A percentile compares a stretch with the other conserved stretches of the same genome.
Conservation (phyloP, 2,113 vertebrate genomes). For the Ascaphus truei region DNA sequence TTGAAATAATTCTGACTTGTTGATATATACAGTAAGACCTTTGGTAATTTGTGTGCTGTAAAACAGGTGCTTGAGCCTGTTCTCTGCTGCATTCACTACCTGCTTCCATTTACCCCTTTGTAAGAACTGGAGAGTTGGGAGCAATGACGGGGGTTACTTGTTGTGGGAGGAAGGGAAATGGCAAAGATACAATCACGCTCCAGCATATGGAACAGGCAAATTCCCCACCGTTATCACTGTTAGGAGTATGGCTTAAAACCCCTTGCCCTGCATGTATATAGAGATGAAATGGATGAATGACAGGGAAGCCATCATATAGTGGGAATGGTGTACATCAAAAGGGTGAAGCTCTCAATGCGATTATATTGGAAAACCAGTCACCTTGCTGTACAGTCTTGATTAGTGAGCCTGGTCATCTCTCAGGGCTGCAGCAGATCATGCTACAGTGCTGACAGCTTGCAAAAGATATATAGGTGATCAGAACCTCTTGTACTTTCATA, state of each 20-base stretch:
- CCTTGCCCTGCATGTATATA: not conserved
- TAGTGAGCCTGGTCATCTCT: not conserved
- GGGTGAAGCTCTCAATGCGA: no score
- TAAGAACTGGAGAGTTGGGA: slow-evolving; percentile 19
- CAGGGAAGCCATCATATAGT: not conserved
- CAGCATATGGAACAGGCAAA: not conserved
- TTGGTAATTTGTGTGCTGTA: slow-evolving; percentile 52
- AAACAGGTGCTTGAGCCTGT: slow-evolving; percentile 2
- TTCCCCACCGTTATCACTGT: slow-evolving; percentile 10
- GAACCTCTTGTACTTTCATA: not conserved
- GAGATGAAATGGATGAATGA: not conserved
- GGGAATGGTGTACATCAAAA: not conserved
- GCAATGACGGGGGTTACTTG: slow-evolving; percentile 14
- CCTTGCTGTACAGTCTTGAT: no score
- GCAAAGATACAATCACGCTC: not conserved
- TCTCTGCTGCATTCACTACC: slow-evolving; percentile 13
- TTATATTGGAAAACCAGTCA: no score
- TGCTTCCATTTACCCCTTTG: not conserved
- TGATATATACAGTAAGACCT: slow-evolving; percentile 64
- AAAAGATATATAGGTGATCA: no score
- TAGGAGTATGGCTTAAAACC: slow-evolving; percentile 27
- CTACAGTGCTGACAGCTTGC: no score
- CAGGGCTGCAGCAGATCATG: not conserved
- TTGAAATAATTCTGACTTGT: slow-evolving; percentile 52
- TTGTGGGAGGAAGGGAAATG: not conserved